Conservation (phyloP, 1,140 invertebrate genomes). For the Macrobrachium nipponense region DNA sequence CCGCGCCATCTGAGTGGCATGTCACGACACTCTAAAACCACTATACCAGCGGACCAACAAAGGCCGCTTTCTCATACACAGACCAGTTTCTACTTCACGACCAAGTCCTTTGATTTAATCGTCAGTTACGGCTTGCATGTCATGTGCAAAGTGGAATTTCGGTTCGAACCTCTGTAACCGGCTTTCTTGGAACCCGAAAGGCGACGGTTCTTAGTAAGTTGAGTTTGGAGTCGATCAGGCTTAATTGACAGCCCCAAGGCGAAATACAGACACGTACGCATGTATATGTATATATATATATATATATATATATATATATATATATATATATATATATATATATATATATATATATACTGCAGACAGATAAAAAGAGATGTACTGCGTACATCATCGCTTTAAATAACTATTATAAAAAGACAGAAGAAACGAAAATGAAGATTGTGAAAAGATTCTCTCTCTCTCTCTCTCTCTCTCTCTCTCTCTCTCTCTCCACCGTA, state of each 20-base stretch:
- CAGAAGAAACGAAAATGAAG: neutral
- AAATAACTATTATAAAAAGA: neutral
- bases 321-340: neutral
- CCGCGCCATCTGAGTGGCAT: too few relatives aligned
- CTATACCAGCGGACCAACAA: too few relatives aligned
- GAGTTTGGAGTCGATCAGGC: too few relatives aligned
- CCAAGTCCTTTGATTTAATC: too few relatives aligned
- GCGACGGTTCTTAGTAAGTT: too few relatives aligned
- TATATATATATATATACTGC: neutral
- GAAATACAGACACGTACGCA: neutral
- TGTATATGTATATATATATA: neutral
- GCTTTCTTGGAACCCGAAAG: too few relatives aligned
- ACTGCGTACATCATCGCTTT: neutral
- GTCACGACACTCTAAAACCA: too few relatives aligned
- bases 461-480: neutral
- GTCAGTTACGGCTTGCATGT: too few relatives aligned
- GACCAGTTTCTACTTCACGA: too few relatives aligned
- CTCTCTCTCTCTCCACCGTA: neutral
- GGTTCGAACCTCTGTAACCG: too few relatives aligned
- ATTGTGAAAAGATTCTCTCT: neutral
- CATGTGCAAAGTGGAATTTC: too few relatives aligned
- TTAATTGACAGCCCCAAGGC: neutral
- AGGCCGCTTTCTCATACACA: too few relatives aligned
- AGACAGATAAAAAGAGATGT: conserved; percentile 1
- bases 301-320: neutral